These are phyloP conservation scores for Micronisus gabar DNA, from an alignment of 2,113 vertebrate species.

Conservation along the genomic window DNA sequence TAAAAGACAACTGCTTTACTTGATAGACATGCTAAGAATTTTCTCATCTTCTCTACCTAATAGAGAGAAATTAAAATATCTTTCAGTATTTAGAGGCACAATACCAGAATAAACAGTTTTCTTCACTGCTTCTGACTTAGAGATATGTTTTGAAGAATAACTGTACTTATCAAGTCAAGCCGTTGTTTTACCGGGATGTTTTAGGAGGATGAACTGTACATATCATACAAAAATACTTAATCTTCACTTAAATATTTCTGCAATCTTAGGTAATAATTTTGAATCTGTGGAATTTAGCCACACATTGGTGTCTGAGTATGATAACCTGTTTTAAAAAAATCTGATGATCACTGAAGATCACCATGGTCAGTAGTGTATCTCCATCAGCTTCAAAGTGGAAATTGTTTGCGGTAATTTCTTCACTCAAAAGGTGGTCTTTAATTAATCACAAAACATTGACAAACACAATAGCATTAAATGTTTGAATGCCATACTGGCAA, in stretches of 20 bases:
- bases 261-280: background rate
- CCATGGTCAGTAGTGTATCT: background rate
- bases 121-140: background rate
- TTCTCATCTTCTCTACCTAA: conserved; percentile 38
- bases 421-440: background rate
- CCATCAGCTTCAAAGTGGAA: background rate
- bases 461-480: background rate
- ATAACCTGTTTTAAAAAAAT: background rate
- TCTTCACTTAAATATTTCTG: background rate
- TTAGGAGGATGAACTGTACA: background rate
- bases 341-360: background rate
- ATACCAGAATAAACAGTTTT: conserved; percentile 21
- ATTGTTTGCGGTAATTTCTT: background rate
- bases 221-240: background rate
- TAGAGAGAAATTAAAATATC: conserved; percentile 36
- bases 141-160: background rate
- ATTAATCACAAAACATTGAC: background rate
- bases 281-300: background rate
- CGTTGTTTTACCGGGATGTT: background rate
- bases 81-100: background rate
- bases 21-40: conserved; percentile 50
- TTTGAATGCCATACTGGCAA: background rate
- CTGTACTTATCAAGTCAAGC: background rate
- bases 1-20: conserved; percentile 25
- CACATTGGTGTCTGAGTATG: rapidly evolving